Evolutionary conservation across 2,113 vertebrate species (phyloP).

Genomic region (Peromyscus maniculatus): DNA sequence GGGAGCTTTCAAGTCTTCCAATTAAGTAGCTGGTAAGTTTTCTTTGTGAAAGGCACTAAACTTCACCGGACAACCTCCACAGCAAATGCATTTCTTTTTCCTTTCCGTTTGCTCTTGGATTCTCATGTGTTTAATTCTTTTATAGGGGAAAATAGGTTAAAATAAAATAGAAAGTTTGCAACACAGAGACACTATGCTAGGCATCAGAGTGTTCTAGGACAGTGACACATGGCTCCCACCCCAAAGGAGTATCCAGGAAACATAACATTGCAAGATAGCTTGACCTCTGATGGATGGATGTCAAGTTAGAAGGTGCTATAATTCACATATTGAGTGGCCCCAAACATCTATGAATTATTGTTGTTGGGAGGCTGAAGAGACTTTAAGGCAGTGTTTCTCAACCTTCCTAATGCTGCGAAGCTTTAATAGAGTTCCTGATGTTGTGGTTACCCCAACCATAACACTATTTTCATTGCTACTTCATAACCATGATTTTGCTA

Average conservation of each 20-base stretch:
- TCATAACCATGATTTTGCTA: neutral
- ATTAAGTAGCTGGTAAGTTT: conserved; percentile 71
- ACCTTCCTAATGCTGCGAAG: neutral
- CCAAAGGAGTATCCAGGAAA: neutral
- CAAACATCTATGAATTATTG: neutral
- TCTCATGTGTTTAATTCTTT: neutral
- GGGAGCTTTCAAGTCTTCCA: conserved; percentile 72
- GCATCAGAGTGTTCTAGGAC: neutral
- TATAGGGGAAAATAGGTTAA: neutral
- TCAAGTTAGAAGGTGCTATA: neutral
- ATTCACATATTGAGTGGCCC: neutral
- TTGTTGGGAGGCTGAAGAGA: neutral
- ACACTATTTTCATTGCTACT: neutral
- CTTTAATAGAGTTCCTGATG: neutral
- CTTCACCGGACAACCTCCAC: conserved; percentile 44
- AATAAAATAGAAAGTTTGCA: neutral
- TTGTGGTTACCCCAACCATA: neutral
- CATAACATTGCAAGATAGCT: neutral
- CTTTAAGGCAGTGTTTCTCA: neutral
- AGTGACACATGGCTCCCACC: accelerated
- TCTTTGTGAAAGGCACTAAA: conserved; percentile 55
- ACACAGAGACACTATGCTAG: neutral
- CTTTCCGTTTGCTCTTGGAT: conserved; percentile 35
- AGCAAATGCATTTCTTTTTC: conserved; percentile 27
- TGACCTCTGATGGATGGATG: neutral